phyloP scores from a whole-genome alignment of 2,797 vertebrate species.

The Chaenodraco wilsoni region DNA sequence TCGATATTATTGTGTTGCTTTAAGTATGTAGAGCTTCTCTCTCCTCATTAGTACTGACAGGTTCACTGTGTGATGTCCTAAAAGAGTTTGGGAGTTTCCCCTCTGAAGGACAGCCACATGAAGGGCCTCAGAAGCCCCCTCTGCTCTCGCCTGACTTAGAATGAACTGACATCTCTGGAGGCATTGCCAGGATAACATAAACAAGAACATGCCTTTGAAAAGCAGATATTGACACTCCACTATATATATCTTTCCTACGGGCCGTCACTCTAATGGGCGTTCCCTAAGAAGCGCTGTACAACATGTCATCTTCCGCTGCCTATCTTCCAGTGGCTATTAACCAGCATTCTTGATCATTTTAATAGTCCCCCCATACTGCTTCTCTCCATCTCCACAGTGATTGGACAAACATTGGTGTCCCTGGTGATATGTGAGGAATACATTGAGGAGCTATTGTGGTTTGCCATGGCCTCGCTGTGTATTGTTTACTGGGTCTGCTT shows the following conservation, averaged over 20 bases:
- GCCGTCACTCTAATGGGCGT: conserved; percentile 61
- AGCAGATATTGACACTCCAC: conserved; percentile 43
- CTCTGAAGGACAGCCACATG: conserved; percentile 45
- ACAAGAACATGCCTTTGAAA: conserved; percentile 61
- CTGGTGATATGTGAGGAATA: conserved; percentile 69
- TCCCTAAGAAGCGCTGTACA: conserved; percentile 56
- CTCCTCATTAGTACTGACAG: conserved; percentile 47
- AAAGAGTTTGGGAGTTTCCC: conserved; percentile 54
- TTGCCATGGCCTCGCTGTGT: conserved; percentile 70
- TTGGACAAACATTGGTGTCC: conserved; percentile 74
- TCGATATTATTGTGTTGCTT: not conserved
- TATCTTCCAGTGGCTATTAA: conserved; percentile 71
- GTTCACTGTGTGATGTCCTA: conserved; percentile 54
- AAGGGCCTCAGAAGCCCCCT: conserved; percentile 45
- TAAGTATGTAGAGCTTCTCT: conserved; percentile 24
- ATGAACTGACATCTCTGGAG: conserved; percentile 57
- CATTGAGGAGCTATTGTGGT: conserved; percentile 77
- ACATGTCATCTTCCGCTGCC: conserved; percentile 62
- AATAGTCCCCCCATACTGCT: conserved; percentile 70
- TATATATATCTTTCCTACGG: conserved; percentile 47
- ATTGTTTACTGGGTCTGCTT: conserved; percentile 81
- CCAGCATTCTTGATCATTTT: conserved; percentile 73
- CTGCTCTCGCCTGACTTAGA: conserved; percentile 51
- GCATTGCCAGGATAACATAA: conserved; percentile 65
- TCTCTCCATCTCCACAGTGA: conserved; percentile 58